Evolutionary conservation across 2,797 vertebrate genomes (phyloP).

Genomic region (Scleropages formosus): DNA sequence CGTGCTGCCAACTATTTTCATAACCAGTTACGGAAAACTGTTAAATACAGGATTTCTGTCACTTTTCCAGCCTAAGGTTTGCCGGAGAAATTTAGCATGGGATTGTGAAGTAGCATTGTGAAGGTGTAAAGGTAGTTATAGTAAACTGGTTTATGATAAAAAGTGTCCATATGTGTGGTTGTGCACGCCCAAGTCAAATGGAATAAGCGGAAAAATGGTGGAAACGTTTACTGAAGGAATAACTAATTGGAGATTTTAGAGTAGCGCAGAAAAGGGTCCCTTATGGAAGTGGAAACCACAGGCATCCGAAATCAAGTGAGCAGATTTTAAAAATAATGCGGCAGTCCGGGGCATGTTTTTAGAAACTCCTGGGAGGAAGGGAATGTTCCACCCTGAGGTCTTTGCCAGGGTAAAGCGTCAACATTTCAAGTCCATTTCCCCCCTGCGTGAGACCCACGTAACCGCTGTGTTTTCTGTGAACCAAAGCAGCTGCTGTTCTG

Average conservation of each 20-base stretch:
- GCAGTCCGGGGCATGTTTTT: slow-evolving; percentile 18
- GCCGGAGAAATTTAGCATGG: background rate
- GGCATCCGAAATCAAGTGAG: slow-evolving; percentile 20
- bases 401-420: background rate
- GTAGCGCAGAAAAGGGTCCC: slow-evolving; percentile 8
- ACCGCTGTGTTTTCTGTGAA: background rate
- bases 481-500: slow-evolving; percentile 9
- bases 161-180: slow-evolving; percentile 1
- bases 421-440: slow-evolving; percentile 19
- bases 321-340: slow-evolving; percentile 25
- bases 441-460: background rate
- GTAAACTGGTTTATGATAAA: background rate
- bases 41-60: slow-evolving; percentile 10
- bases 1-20: too few species aligned
- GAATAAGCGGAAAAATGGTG: slow-evolving; percentile 6
- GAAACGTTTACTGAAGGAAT: slow-evolving; percentile 17
- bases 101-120: background rate
- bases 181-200: background rate
- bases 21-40: too few species aligned
- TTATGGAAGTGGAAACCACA: slow-evolving; percentile 28
- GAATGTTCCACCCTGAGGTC: slow-evolving; percentile 15
- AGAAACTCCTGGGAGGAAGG: slow-evolving; percentile 25
- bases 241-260: slow-evolving; percentile 23
- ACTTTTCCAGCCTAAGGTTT: background rate
- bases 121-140: too few species aligned